Evolutionary conservation across 2,113 vertebrate genomes (phyloP), one percentile per base, ranked within the genome.

Genomic region (Shinisaurus crocodilurus): DNA sequence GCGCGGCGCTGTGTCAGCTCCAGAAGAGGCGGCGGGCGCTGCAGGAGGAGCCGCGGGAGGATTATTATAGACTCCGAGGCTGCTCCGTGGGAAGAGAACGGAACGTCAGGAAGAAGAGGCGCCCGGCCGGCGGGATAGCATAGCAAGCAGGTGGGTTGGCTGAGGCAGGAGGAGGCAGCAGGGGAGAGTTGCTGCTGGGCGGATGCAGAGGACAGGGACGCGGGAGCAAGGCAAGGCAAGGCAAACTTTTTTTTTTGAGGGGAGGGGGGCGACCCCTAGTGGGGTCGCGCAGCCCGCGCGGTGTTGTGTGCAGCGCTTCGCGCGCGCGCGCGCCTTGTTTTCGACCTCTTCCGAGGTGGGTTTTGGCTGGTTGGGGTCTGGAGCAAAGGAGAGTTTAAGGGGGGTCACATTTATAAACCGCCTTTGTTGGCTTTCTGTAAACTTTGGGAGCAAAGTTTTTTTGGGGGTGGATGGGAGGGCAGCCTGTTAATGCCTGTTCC

Each of bases 1-100:
- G 91, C 89, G 88, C 92, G 63, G 90, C 81, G 34, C 85, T 88
- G 77, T 50, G 77, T 50, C 67, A 12, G 89, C 91, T 92, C 85
- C 93, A 91, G 89, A 79, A 88, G 63, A 34, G 83, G 90, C 82
- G 23, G 60, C 16, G 20, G 63, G 79, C 37, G 91, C 72, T 1
- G 70, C 77, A 13, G 86, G n/a, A 92, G 89, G 32, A 92, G 89
- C 83, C 0, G 90, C 88, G 3, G 57, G 60, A 18, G 95, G 92
- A 89, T 91, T 90, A 75, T 74, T 90, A 70, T 69, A 0, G 70
- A 0, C 88, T 45, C n/a, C 29, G 50, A 7, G 2, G 82, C 0
- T 90, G 89, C 54, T 92, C 8, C 16, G 88, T 9, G 37, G 67
- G 77, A 60, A 50, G 0, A 48, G 40, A 65, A 27, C 37, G 1